These are phyloP conservation scores for Petrocephalus zakoni DNA, from an alignment of 2,113 vertebrate species.

Conservation along the genomic window DNA sequence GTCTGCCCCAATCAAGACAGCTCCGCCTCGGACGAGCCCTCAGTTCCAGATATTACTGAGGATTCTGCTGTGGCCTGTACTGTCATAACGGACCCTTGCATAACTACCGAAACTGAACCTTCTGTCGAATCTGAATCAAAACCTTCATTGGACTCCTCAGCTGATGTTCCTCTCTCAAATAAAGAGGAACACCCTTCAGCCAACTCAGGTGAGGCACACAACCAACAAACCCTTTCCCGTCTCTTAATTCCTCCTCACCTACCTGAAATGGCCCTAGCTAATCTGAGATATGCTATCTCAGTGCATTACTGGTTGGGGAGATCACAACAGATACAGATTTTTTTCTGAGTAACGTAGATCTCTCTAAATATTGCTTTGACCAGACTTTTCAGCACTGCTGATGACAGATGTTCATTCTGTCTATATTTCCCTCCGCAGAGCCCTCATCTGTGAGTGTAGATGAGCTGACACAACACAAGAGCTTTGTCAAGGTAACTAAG, in stretches of 20 bases:
- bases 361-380: not conserved
- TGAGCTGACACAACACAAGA: slow-evolving; percentile 79
- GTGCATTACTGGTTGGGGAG: not conserved
- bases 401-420: not conserved
- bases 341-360: not conserved
- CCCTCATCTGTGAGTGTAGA: slow-evolving; percentile 65
- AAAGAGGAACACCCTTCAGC: slow-evolving; percentile 11
- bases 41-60: not conserved
- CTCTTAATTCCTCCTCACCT: not conserved
- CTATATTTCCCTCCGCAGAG: slow-evolving; percentile 53
- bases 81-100: not conserved
- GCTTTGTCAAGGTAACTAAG: slow-evolving; percentile 76
- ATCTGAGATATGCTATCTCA: not conserved
- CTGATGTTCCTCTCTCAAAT: slow-evolving; percentile 10
- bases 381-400: not conserved
- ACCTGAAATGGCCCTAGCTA: not conserved
- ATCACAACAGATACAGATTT: not conserved
- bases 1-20: not conserved
- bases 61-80: not conserved
- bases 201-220: not conserved
- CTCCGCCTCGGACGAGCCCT: not conserved
- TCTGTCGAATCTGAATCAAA: not conserved
- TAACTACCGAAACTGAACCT: not conserved
- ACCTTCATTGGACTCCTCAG: slow-evolving; percentile 19
- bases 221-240: not conserved